phyloP scores from a whole-genome alignment of 2,113 vertebrate species.

The Heteronetta atricapilla region DNA sequence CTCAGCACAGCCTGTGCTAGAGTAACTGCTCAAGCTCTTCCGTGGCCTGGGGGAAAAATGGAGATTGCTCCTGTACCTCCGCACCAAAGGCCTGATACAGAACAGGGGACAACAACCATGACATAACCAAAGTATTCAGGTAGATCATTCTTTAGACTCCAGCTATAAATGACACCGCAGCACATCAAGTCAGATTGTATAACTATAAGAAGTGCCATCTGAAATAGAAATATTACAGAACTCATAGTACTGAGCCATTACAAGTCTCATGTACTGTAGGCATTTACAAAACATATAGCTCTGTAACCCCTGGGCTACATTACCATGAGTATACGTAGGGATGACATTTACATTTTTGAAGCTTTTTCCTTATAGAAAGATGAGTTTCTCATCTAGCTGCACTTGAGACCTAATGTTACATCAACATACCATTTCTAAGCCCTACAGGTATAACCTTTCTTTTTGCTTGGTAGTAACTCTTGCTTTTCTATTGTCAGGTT shows the following conservation, averaged over 20 bases:
- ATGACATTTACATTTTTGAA: constrained; percentile 19
- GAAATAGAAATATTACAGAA: not conserved
- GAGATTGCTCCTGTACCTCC: not conserved
- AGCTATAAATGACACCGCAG: not conserved
- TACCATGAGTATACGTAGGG: not conserved
- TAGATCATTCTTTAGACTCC: not conserved
- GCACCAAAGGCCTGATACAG: rapidly evolving
- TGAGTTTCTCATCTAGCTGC: not conserved
- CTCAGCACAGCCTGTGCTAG: not conserved
- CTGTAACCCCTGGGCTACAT: not conserved
- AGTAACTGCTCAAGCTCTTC: not conserved
- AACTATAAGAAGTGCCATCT: not conserved
- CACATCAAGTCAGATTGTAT: not conserved
- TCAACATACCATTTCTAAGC: not conserved
- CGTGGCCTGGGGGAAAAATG: not conserved
- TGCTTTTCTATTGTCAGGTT: not conserved
- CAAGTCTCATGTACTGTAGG: not conserved
- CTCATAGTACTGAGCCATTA: not conserved
- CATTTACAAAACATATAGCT: not conserved
- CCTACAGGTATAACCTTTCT: not conserved
- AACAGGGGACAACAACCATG: not conserved
- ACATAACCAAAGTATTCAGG: not conserved
- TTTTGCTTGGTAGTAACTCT: not conserved
- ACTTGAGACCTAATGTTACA: not conserved
- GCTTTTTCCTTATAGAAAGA: not conserved